Base-by-base conservation (phyloP, 1,140 invertebrate species). In the Aphelinus certus region DNA sequence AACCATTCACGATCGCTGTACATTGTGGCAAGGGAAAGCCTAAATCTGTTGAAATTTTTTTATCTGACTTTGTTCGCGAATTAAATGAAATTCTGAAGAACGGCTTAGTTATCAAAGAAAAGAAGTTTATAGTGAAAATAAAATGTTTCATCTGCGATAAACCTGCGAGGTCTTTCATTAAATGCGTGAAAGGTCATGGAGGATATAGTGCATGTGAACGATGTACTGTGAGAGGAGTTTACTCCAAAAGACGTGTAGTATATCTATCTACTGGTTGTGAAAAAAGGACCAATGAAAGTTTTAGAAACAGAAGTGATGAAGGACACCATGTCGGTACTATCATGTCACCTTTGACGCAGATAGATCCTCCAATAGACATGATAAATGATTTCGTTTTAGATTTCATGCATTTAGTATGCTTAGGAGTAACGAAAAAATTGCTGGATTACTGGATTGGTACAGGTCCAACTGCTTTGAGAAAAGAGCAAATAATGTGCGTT, bases 281-380 rank as follows among this genome's bases (percentile, higher is more conserved):
- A 63, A 63, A 47, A 45, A 43, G 61, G 45, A 46, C n/a, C 4
- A 63, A 63, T 47, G 43, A 63, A 0, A 6, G 26, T 7, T 63
- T 63, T 43, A 43, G 61, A 63, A 7, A 6, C 43, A 46, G 4
- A 46, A 26, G 1, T 67, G 7, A 75, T 4, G 7, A 26, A 48
- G n/a, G 58, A 60, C 64, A 74, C 60, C 72, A 74, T 53, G 43
- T 6, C 49, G 65, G 64, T 53, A 53, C 4, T 9, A 26, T 26
- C 26, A 48, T 73, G 26, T 74, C 65, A 47, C 42, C 65, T 49
- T 42, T 74, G 9, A 71, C 49, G 45, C 47, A 45, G 48, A 43
- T 76, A 2, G 45, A 72, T 49, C 74, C 74, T 63, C 55, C 58
- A 3, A 66, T 76, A 55, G 71, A 76, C 42, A 76, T 76, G 69